Percentiles rank a stretch among this genome's conserved stretches.
These are phyloP conservation scores for Ursus arctos DNA, from an alignment of 2,113 vertebrate species.

Conservation along the genomic window DNA sequence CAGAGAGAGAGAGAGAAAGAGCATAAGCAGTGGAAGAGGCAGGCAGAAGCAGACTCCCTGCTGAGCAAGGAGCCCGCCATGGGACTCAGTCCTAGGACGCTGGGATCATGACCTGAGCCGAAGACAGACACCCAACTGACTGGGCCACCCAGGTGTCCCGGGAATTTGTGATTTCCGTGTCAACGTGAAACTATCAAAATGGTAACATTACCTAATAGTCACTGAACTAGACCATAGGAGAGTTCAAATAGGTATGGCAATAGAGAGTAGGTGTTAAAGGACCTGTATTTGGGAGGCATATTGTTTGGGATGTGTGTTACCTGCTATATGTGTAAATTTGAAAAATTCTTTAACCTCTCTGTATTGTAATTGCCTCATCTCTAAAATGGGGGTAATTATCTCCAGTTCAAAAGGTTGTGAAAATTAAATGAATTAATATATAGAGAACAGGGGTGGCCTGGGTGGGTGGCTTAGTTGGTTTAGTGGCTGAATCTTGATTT, in stretches of 20 bases:
- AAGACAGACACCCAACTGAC: neutral
- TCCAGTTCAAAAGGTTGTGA: neutral
- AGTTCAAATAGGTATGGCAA: neutral
- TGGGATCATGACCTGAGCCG: neutral
- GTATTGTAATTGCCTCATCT: neutral
- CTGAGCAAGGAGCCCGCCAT: neutral
- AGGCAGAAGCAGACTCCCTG: neutral
- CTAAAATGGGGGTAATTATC: neutral
- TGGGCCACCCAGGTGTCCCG: neutral
- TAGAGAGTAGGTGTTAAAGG: neutral
- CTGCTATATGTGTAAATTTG: neutral
- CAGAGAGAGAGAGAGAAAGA: neutral
- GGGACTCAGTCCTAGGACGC: neutral
- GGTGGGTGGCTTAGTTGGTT: neutral
- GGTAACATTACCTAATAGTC: neutral
- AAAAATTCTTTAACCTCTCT: neutral
- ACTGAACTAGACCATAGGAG: neutral
- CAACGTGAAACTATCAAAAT: neutral
- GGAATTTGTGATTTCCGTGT: neutral
- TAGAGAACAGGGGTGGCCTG: neutral
- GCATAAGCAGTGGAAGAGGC: neutral
- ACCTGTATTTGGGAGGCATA: neutral
- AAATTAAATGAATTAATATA: neutral
- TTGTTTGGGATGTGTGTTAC: neutral
- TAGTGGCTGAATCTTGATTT: neutral